A percentile compares a stretch with the other conserved stretches of the same genome.
Evolutionary conservation across 2,888 invertebrate genomes (phyloP).

Genomic region (Dicyrtomina minuta): DNA sequence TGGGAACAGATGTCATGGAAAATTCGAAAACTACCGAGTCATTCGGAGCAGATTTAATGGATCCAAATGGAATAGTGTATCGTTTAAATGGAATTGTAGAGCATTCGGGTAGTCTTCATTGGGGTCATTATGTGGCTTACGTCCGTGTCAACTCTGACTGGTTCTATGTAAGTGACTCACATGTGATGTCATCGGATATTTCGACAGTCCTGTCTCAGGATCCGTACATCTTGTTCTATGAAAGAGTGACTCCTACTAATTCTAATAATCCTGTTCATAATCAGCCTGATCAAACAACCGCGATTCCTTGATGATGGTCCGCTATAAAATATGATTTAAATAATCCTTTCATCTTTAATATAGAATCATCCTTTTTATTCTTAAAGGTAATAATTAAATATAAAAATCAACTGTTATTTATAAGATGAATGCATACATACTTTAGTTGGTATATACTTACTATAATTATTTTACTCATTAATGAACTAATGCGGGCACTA

Average conservation of each 20-base stretch:
- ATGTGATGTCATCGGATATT: conserved; percentile 78
- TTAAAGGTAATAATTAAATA: too few relatives aligned
- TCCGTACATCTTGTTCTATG: conserved; percentile 95
- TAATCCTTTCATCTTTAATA: too few relatives aligned
- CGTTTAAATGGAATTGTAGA: conserved; percentile 93
- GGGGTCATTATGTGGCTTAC: conserved; percentile 91
- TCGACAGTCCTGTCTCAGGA: conserved; percentile 78
- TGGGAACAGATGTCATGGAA: conserved; percentile 44
- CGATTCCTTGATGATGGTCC: too few relatives aligned
- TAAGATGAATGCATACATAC: too few relatives aligned
- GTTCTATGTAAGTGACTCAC: conserved; percentile 91
- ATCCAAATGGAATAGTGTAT: conserved; percentile 73
- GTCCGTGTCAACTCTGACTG: conserved; percentile 71
- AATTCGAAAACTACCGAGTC: background rate
- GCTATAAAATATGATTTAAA: too few relatives aligned
- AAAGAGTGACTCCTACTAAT: conserved; percentile 66
- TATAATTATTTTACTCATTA: background rate
- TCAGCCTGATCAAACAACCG: too few relatives aligned
- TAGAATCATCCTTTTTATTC: too few relatives aligned
- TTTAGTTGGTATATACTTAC: too few relatives aligned
- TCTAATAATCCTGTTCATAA: too few relatives aligned
- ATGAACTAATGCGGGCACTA: too few relatives aligned
- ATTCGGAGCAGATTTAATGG: conserved; percentile 50
- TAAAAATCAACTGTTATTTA: too few relatives aligned
- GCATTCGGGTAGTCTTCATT: conserved; percentile 87